Evolutionary conservation across 2,888 invertebrate genomes (phyloP).

Genomic region (Drosophila hawaiiensis): DNA sequence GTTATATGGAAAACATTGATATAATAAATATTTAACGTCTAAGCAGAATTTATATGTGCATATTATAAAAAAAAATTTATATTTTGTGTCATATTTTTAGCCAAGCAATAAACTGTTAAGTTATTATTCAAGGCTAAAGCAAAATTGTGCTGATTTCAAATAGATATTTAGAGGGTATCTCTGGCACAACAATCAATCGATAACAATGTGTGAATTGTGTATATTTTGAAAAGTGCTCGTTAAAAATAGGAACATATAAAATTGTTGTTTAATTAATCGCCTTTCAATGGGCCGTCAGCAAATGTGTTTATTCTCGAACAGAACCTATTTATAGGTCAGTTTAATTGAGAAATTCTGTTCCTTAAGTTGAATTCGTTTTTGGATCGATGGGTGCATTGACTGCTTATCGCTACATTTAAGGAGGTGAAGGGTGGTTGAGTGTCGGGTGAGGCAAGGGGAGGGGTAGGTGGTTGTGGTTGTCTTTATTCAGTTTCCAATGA

Average conservation of each 20-base stretch:
- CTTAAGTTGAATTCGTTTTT: conserved; percentile 41
- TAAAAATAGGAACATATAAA: conserved; percentile 41
- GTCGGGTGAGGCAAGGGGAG: background rate
- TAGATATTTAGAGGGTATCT: conserved; percentile 7
- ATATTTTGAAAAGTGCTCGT: conserved; percentile 16
- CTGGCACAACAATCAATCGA: background rate
- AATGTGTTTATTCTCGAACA: conserved; percentile 50
- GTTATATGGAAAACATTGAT: background rate
- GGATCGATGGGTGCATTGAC: conserved; percentile 62
- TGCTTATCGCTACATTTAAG: conserved; percentile 47
- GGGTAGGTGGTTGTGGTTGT: background rate
- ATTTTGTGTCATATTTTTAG: background rate
- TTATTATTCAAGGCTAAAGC: background rate
- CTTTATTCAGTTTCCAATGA: conserved; percentile 5
- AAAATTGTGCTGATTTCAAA: background rate
- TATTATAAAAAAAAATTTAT: background rate
- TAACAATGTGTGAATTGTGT: conserved; percentile 5
- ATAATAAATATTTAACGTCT: background rate
- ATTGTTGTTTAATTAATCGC: conserved; percentile 41
- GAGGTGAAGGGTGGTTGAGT: background rate
- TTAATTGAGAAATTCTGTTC: conserved; percentile 29
- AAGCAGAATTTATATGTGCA: background rate
- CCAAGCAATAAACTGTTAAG: background rate
- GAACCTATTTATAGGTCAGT: conserved; percentile 42
- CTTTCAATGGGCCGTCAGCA: conserved; percentile 33